A percentile compares a stretch with the other conserved stretches of the same genome.
These are phyloP conservation scores for Dexiosoma caninum DNA, from an alignment of 2,888 invertebrate species.

Conservation along the genomic window DNA sequence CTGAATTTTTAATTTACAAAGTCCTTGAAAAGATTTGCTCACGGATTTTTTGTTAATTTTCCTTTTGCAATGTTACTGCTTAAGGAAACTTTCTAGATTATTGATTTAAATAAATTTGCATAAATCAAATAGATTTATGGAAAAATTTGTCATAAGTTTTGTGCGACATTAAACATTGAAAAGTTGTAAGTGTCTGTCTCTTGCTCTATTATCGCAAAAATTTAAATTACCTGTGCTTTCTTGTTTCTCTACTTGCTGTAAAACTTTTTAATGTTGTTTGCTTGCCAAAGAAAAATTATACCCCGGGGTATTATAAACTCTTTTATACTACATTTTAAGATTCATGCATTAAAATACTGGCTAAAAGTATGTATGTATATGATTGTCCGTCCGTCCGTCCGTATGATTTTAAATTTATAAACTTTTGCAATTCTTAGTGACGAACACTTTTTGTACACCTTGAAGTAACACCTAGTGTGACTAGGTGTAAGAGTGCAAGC, in stretches of 20 bases:
- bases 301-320: conserved; percentile 29
- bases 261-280: conserved; percentile 32
- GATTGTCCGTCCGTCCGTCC: background rate
- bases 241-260: conserved; percentile 4
- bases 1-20: background rate
- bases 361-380: conserved; percentile 3
- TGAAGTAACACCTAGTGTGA: background rate
- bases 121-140: conserved; percentile 29
- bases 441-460: conserved; percentile 27
- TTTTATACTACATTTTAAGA: conserved; percentile 36
- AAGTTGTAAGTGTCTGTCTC: conserved; percentile 3
- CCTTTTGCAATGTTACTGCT: too few relatives aligned
- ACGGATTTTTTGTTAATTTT: too few relatives aligned
- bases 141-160: conserved; percentile 19
- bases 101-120: background rate
- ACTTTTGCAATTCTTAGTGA: conserved; percentile 46
- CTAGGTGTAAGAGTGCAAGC: background rate
- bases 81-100: background rate
- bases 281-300: conserved; percentile 19
- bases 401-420: conserved; percentile 40
- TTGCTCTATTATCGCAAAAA: background rate
- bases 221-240: conserved; percentile 32
- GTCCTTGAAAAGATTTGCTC: too few relatives aligned
- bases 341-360: conserved; percentile 6
- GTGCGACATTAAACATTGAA: background rate